Evolutionary conservation across 2,113 vertebrate genomes (phyloP).

Genomic region (Tylochromis polylepis): DNA sequence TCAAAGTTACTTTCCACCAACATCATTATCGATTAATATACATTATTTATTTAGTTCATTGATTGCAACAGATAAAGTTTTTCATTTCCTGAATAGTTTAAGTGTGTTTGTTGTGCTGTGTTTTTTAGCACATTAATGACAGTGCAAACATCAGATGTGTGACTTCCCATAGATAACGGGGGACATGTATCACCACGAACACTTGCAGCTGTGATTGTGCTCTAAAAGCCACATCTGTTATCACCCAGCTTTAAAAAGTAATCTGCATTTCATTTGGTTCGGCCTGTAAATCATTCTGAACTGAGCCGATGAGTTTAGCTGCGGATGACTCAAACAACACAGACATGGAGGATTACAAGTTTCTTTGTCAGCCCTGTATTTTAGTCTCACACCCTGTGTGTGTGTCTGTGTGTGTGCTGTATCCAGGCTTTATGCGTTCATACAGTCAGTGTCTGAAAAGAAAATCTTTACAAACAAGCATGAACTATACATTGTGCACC

Average conservation of each 20-base stretch:
- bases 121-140: not conserved
- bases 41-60: not conserved
- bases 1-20: not conserved
- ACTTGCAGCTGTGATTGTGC: not conserved
- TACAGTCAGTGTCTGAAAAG: not conserved
- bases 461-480: not conserved
- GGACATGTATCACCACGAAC: not conserved
- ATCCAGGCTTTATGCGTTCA: not conserved
- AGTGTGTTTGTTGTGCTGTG: not conserved
- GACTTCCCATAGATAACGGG: not conserved
- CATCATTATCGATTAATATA: not conserved
- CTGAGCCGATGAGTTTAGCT: conserved; percentile 4
- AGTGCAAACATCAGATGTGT: not conserved
- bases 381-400: not conserved
- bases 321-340: conserved; percentile 5
- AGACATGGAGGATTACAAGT: conserved; percentile 28
- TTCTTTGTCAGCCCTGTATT: not conserved
- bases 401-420: not conserved
- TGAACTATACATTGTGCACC: not conserved
- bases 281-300: not conserved
- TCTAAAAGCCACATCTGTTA: conserved; percentile 16
- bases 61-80: not conserved
- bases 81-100: not conserved
- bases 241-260: conserved; percentile 13
- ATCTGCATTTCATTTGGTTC: conserved; percentile 23